These are phyloP conservation scores for Aphelenchoides fujianensis DNA, from an alignment of 1,140 invertebrate genomes.

Conservation along the genomic window DNA sequence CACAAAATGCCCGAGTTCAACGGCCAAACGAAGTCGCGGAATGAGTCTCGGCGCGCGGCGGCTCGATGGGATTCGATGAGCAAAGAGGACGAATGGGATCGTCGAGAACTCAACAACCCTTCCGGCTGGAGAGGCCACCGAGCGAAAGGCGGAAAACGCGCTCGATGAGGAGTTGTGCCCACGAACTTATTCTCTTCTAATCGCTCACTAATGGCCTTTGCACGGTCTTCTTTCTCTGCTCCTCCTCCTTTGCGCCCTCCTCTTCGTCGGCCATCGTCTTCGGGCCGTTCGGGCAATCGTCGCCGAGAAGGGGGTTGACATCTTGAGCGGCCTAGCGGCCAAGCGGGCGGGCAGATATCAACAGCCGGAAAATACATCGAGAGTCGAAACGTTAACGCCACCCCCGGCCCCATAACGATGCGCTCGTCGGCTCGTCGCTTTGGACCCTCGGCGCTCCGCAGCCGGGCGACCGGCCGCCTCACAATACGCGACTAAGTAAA, in stretches of 20 bases:
- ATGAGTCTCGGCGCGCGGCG: not conserved
- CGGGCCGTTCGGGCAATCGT: not conserved
- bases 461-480: not conserved
- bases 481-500: conserved; percentile 2
- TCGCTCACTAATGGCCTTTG: not conserved
- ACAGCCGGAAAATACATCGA: not conserved
- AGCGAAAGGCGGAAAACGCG: not conserved
- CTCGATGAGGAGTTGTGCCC: not conserved
- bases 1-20: not conserved
- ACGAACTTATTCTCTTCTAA: not conserved
- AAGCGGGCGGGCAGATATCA: too few species aligned
- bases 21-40: not conserved
- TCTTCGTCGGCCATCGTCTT: conserved; percentile 8
- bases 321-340: not conserved
- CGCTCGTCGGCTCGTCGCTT: too few species aligned
- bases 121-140: not conserved
- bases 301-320: not conserved
- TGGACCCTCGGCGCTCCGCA: not conserved
- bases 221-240: not conserved
- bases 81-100: not conserved
- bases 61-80: not conserved
- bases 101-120: not conserved
- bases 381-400: not conserved
- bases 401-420: too few species aligned
- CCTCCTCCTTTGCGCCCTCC: not conserved